Conservation (phyloP, 2,888 invertebrate genomes). For the Patella ulyssiponensis region DNA sequence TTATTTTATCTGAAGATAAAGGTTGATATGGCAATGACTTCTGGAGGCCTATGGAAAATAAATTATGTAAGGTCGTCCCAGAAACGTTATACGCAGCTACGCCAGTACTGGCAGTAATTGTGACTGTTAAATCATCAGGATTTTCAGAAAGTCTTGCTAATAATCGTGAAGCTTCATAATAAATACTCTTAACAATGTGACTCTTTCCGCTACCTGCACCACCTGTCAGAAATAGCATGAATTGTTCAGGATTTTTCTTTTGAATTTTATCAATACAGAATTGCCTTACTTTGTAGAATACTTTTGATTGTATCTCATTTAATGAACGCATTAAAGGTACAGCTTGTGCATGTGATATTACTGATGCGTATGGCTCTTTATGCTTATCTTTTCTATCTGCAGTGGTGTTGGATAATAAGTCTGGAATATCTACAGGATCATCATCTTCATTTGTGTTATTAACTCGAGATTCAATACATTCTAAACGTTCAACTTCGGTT, state of each 20-base stretch:
- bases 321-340: neutral
- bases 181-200: slow-evolving; percentile 20
- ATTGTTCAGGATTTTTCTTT: slow-evolving; percentile 8
- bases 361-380: slow-evolving; percentile 3
- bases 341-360: neutral
- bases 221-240: slow-evolving; percentile 25
- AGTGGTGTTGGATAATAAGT: neutral
- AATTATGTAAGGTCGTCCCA: slow-evolving; percentile 11
- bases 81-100: slow-evolving; percentile 16
- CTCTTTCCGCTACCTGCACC: slow-evolving; percentile 24
- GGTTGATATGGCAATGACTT: slow-evolving; percentile 16
- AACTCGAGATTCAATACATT: neutral
- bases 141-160: neutral
- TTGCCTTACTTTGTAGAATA: neutral
- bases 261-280: slow-evolving; percentile 21
- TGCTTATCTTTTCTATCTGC: slow-evolving; percentile 15
- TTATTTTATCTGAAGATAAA: slow-evolving; percentile 13
- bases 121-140: slow-evolving; percentile 21
- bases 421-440: neutral
- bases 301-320: neutral
- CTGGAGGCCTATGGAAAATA: neutral
- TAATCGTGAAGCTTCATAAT: slow-evolving; percentile 24
- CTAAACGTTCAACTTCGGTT: neutral
- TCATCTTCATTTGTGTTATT: slow-evolving; percentile 20
- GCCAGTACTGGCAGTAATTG: slow-evolving; percentile 3